Base-by-base conservation (phyloP, 2,888 invertebrate genomes). In the Cybosia mesomella region DNA sequence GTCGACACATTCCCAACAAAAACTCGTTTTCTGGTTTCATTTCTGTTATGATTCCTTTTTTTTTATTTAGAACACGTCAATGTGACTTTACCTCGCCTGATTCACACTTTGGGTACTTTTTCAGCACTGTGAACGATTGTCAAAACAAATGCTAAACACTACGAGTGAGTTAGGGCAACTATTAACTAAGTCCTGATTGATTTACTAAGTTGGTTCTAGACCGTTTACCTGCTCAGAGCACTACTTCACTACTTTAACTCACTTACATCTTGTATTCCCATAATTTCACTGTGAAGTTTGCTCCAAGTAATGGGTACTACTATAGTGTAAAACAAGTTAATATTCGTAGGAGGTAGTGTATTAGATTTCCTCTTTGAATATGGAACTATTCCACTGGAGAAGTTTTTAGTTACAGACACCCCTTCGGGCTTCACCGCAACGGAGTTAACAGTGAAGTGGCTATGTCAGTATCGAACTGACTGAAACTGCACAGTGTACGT, bases 131-230 rank as follows among this genome's bases (percentile, higher is more conserved):
- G 32, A 58, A 32, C 18, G 2, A 18, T 58, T 18, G 18, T 58
- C 32, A 24, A 62, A 32, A n/a, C n/a, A 49, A 53, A 53, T 53
- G 21, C 2, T 53, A 22, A 49, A 49, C 32, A 49, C 32, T 18
- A 32, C 8, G 49, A 49, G 59, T 18, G 32, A 32, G 49, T 9
- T 28, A 49, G 1, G 28, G 1, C n/a, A 43, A 59, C 53, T 36
- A 24, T 24, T 55, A 55, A 34, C 60, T 36, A 66, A 39, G 39
- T 39, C 28, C 32, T 57, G 73, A 81, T 79, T 81, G 76, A 75
- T 75, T 81, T 75, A 81, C 72, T 70, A 72, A 77, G 74, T 77
- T 71, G 72, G 66, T 69, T 72, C 9, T 57, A 65, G 70, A 81
- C 71, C 71, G 79, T 79, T 79, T 70, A 78, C 64, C 65, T 68